Evolutionary conservation across 92 coral and sea anemone genomes (phyloP), one percentile per base, ranked within the genome.

Genomic region (Epizoanthus fatuus): DNA sequence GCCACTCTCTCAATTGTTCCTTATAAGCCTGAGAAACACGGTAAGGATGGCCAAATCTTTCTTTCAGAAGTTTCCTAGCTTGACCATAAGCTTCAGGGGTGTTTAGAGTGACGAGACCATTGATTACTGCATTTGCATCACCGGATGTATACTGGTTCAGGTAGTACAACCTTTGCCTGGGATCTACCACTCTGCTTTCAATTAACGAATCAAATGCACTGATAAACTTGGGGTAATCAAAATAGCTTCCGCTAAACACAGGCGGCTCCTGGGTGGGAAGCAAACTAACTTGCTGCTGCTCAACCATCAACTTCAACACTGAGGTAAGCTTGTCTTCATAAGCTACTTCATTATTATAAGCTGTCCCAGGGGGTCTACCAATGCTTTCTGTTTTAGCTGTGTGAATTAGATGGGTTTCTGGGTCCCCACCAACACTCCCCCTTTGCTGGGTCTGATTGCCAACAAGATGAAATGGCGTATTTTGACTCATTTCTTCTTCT

Each of bases 11-110:
- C 56, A 83, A 63, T 17, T 56, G 72, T 12, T 82, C 84, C 66
- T 88, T 74, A 35, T 82, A 88, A 29, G 87, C 88, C 57, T 88
- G 88, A 13, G 84, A 81, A 20, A 88, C 80, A 39, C 77, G 88
- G 52, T 81, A 81, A 74, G 84, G 83, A 74, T 88, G 87, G 4
- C 87, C 87, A 55, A 88, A 88, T 68, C 91, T 83, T 64, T 88
- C 77, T 38, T 81, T 81, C 42, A 87, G 69, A 15, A 81, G 58
- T 16, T 81, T 81, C 65, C 76, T 72, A 5, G 91, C 91, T 67
- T 85, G 75, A 17, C 60, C 81, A 76, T 89, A 84, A 42, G 89
- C 77, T 74, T 83, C 86, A 35, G 89, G 68, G 63, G 89, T 47
- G 49, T 88, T 70, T 59, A 88, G 80, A 69, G 83, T 83, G 42